Evolutionary conservation across 1,140 invertebrate species (phyloP), one percentile per base, ranked within the genome.

Genomic region (Xylocopa sonorina): DNA sequence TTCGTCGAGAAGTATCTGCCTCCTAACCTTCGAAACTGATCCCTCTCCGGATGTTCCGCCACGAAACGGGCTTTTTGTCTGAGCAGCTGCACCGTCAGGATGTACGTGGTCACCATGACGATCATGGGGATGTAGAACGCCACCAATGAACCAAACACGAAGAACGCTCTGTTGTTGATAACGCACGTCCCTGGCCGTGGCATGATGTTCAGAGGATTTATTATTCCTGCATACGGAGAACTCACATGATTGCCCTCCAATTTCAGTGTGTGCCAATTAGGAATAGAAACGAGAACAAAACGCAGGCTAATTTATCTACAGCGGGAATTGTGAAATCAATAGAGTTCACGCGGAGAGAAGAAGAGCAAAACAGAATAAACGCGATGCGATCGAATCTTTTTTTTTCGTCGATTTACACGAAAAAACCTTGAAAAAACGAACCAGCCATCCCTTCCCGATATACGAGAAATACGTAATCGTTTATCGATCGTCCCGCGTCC

Each of bases 111-210:
- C 41, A 98, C 95, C 97, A 98, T 98, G 66, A 98, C 97, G 51
- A 98, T 92, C 95, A 99, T 97, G 1, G 98, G 98, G 57, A 99
- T 96, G 93, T 98, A 98, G 92, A 99, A 99, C 46, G 95, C 97
- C 60, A 98, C 95, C 83, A 99, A 92, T 0, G 97, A 98, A 0
- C 97, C 97, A 86, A 98, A 97, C 6, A 97, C 95, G 94, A 97
- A 97, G 93, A 98, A 98, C 16, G 96, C 94, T 18, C 96, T 93
- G 92, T 98, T 98, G 92, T 97, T 97, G 86, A 98, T 98, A 62
- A 96, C 96, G 92, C 97, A 98, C 38, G 94, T 89, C 34, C 95
- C 93, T 6, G 95, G 94, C 60, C 95, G 93, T 1, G 96, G 96
- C 95, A 96, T 96, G 69, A 97, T 97, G 89, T 97, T 97, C 55